Conservation (phyloP, 2,888 invertebrate genomes). For the Micoletzkya japonica region DNA sequence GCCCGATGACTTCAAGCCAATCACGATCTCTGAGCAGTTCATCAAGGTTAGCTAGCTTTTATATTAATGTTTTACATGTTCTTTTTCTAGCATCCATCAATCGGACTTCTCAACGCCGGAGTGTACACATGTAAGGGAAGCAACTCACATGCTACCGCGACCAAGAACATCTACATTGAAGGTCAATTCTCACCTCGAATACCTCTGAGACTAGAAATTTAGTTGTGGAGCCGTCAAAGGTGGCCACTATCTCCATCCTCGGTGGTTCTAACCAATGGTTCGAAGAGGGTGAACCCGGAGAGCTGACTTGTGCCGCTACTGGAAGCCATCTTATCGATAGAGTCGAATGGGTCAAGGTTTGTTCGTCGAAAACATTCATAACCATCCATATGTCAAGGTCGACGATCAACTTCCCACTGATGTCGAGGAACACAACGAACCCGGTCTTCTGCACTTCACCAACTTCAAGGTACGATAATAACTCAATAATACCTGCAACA, state of each 20-base stretch:
- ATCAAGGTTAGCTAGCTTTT: too few relatives aligned
- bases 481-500: background rate
- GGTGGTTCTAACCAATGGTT: conserved; percentile 60
- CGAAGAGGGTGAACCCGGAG: conserved; percentile 51
- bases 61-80: too few relatives aligned
- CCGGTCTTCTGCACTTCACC: conserved; percentile 59
- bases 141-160: conserved; percentile 63
- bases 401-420: conserved; percentile 55
- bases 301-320: conserved; percentile 60
- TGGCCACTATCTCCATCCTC: conserved; percentile 60
- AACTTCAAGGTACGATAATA: conserved; percentile 52
- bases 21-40: conserved; percentile 62
- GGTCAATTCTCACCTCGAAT: conserved; percentile 31
- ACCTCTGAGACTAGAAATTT: too few relatives aligned
- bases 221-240: conserved; percentile 59
- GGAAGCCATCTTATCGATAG: conserved; percentile 56
- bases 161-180: conserved; percentile 62
- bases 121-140: conserved; percentile 66
- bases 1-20: conserved; percentile 62
- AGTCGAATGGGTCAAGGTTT: conserved; percentile 58
- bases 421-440: conserved; percentile 61
- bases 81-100: conserved; percentile 56
- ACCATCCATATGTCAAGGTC: conserved; percentile 25
- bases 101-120: conserved; percentile 62
- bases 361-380: too few relatives aligned